phyloP scores from a whole-genome alignment of 1,140 invertebrate species.

The Calephelis nemesis region DNA sequence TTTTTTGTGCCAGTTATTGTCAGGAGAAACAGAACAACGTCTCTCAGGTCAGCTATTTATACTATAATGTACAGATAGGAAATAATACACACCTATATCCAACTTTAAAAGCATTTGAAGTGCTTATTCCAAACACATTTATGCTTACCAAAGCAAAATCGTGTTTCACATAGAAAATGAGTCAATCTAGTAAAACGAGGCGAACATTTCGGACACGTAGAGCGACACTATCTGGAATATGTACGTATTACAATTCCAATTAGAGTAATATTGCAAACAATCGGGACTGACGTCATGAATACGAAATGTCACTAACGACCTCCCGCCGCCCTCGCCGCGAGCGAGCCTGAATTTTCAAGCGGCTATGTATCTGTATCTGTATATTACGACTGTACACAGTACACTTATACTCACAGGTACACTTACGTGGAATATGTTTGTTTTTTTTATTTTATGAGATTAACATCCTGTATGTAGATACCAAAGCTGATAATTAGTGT shows the following conservation, averaged over 20 bases:
- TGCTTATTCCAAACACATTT: conserved; percentile 14
- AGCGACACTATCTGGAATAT: conserved; percentile 49
- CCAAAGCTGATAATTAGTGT: too few species aligned
- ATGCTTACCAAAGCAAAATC: conserved; percentile 9
- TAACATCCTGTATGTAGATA: too few species aligned
- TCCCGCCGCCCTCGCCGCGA: conserved; percentile 35
- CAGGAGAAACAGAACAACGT: too few species aligned
- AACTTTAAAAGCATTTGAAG: conserved; percentile 2
- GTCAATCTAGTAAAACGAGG: conserved; percentile 34
- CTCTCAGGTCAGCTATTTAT: too few species aligned
- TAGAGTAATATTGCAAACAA: conserved; percentile 78
- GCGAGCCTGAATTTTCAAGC: conserved; percentile 70
- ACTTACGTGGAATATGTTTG: too few species aligned
- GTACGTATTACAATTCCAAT: conserved; percentile 75
- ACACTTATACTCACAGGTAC: too few species aligned
- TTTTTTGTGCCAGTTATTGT: too few species aligned
- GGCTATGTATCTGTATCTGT: conserved; percentile 35
- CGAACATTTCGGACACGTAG: conserved; percentile 44
- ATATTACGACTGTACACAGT: not conserved
- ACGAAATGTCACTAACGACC: conserved; percentile 77
- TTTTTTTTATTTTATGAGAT: too few species aligned
- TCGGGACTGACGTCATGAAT: conserved; percentile 74
- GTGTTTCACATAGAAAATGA: conserved; percentile 24
- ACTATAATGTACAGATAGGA: too few species aligned
- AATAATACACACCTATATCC: too few species aligned